A percentile compares a stretch with the other conserved stretches of the same genome.
These are phyloP conservation scores for Phaenicophaeus curvirostris DNA, from an alignment of 2,797 vertebrate species.

Conservation along the genomic window DNA sequence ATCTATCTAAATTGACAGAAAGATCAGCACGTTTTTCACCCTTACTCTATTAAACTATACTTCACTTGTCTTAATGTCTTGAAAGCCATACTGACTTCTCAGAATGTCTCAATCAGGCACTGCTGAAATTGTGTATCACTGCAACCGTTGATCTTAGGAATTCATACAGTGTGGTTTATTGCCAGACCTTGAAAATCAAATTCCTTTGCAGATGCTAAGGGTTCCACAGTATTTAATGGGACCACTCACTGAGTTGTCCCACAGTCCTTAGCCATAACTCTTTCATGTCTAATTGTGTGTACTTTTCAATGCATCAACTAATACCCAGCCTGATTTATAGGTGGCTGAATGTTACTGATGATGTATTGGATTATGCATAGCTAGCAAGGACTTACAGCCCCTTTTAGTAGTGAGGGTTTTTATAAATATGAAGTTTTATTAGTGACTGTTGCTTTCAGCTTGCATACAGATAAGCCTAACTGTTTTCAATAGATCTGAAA, in stretches of 20 bases:
- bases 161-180: background rate
- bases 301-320: background rate
- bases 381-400: background rate
- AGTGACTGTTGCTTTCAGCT: background rate
- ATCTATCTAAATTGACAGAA: conserved; percentile 6
- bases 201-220: background rate
- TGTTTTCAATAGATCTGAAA: background rate
- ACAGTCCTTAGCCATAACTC: background rate
- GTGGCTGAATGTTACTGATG: background rate
- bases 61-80: conserved; percentile 13
- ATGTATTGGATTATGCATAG: background rate
- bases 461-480: background rate
- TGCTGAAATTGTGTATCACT: conserved; percentile 4
- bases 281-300: background rate
- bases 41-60: conserved; percentile 28
- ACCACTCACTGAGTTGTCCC: background rate
- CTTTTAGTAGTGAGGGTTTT: background rate
- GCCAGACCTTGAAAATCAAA: conserved; percentile 34
- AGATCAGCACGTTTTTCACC: conserved; percentile 1
- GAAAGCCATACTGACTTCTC: background rate
- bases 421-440: background rate
- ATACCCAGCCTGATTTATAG: background rate
- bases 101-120: conserved; percentile 9
- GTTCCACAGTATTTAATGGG: background rate
- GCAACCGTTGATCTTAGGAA: background rate